Percentiles rank a stretch among this genome's conserved stretches.
Evolutionary conservation across 2,797 vertebrate species (phyloP).

Genomic region (Erpetoichthys calabaricus): DNA sequence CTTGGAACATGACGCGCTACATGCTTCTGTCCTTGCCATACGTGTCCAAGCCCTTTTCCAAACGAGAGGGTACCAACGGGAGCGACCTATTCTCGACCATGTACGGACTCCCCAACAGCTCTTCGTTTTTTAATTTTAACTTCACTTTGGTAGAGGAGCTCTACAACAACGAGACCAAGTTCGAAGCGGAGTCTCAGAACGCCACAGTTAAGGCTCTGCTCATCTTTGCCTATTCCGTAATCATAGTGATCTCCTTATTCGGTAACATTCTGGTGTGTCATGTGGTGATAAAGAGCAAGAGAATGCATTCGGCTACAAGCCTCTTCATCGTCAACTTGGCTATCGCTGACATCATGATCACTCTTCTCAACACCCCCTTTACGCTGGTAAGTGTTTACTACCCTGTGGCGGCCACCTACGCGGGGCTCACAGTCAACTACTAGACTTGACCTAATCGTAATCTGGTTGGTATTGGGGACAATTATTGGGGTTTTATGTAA

Average conservation of each 20-base stretch:
- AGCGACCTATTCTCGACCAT: constrained; percentile 18
- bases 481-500: too few species aligned
- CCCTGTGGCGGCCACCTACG: neutral
- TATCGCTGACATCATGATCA: constrained; percentile 50
- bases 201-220: constrained; percentile 33
- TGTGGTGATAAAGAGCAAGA: constrained; percentile 49
- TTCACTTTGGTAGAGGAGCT: constrained; percentile 36
- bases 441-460: too few species aligned
- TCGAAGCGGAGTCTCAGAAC: constrained; percentile 34
- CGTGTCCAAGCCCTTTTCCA: constrained; percentile 6
- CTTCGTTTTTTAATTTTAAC: constrained; percentile 30
- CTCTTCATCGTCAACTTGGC: constrained; percentile 56
- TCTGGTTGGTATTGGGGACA: too few species aligned
- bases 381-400: constrained; percentile 43
- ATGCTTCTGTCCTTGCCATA: constrained; percentile 8
- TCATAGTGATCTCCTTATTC: constrained; percentile 50
- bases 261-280: constrained; percentile 55
- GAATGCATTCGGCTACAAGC: constrained; percentile 49
- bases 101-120: constrained; percentile 30
- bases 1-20: constrained; percentile 6
- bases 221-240: constrained; percentile 44
- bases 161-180: constrained; percentile 19
- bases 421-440: too few species aligned
- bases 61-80: constrained; percentile 18
- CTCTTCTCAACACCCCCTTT: constrained; percentile 52